Conservation (phyloP, 2,888 invertebrate genomes). For the Lasioglossum lativentre region DNA sequence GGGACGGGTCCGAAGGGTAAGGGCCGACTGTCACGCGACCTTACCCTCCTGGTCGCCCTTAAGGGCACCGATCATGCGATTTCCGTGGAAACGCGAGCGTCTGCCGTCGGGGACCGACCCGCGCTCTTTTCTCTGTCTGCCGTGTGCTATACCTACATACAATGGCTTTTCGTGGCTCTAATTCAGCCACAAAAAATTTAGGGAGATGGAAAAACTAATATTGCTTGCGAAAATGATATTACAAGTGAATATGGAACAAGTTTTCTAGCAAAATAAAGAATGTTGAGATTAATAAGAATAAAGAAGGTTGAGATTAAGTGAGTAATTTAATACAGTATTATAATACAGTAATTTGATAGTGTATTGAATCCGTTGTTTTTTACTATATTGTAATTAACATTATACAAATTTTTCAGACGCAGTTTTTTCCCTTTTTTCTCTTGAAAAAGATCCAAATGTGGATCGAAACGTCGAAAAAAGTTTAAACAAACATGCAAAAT, state of each 20-base stretch:
- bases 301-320: too few relatives aligned
- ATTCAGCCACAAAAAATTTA: not conserved
- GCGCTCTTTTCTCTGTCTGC: not conserved
- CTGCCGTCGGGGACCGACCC: conserved; percentile 34
- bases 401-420: too few relatives aligned
- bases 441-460: too few relatives aligned
- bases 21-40: conserved; percentile 71
- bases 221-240: too few relatives aligned
- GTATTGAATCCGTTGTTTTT: too few relatives aligned
- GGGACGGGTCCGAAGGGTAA: conserved; percentile 58
- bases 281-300: too few relatives aligned
- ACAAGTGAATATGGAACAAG: not conserved
- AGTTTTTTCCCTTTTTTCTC: too few relatives aligned
- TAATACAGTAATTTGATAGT: too few relatives aligned
- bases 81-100: conserved; percentile 41
- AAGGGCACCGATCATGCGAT: conserved; percentile 67
- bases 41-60: conserved; percentile 64
- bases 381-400: too few relatives aligned
- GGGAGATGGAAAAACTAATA: not conserved
- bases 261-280: not conserved
- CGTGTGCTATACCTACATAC: not conserved
- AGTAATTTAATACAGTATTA: too few relatives aligned
- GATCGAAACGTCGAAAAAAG: too few relatives aligned
- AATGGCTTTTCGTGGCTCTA: not conserved
- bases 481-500: too few relatives aligned